A percentile compares a stretch with the other conserved stretches of the same genome.
phyloP scores from a whole-genome alignment of 2,113 vertebrate genomes.

The Saccopteryx leptura region DNA sequence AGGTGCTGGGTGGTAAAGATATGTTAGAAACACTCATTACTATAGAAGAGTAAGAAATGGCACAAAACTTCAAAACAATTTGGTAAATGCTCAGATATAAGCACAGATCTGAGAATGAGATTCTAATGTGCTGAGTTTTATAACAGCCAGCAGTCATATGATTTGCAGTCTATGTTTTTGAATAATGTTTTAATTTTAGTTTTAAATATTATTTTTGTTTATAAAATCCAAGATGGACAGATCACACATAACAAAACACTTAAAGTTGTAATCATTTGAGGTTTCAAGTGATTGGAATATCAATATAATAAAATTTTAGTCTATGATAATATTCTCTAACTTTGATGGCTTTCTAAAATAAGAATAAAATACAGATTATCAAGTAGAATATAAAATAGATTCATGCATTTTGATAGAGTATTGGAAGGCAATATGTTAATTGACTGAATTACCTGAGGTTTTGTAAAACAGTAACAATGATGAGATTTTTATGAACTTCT shows the following conservation, averaged over 20 bases:
- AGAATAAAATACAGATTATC: neutral
- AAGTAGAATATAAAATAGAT: constrained; percentile 13
- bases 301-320: neutral
- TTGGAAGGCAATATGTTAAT: neutral
- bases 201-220: constrained; percentile 41
- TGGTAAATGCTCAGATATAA: neutral
- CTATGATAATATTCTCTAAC: neutral
- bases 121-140: neutral
- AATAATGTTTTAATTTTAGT: neutral
- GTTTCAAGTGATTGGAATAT: neutral
- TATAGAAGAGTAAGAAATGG: constrained; percentile 9
- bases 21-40: neutral
- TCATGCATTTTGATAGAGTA: neutral
- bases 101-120: neutral
- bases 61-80: neutral
- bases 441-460: neutral
- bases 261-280: neutral
- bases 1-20: neutral
- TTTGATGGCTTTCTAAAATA: neutral
- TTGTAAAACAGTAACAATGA: neutral
- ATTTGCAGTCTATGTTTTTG: neutral
- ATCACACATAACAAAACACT: neutral
- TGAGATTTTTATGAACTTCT: neutral
- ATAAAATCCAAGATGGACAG: neutral
- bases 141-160: neutral